A percentile compares a stretch with the other conserved stretches of the same genome.
Evolutionary conservation across 2,797 vertebrate species (phyloP).

Genomic region (Adelosebastes latens): DNA sequence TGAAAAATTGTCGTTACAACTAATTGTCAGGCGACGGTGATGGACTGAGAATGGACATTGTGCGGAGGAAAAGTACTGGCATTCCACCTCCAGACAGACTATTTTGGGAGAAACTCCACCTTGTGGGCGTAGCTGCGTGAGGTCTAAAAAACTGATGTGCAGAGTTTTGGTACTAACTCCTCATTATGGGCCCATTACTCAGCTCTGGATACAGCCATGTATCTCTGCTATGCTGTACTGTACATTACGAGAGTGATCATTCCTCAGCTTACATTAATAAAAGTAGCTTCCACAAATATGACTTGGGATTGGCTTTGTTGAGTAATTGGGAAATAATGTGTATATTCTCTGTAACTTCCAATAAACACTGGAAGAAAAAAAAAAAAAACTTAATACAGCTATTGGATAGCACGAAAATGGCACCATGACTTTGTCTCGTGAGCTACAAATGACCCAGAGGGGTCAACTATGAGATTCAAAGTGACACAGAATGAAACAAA

Average conservation of each 20-base stretch:
- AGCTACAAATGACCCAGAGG: constrained; percentile 48
- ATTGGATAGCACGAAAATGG: constrained; percentile 43
- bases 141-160: constrained; percentile 19
- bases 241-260: constrained; percentile 14
- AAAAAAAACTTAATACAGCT: constrained; percentile 4
- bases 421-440: constrained; percentile 29
- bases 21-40: neutral
- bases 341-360: constrained; percentile 12
- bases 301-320: constrained; percentile 16
- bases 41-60: constrained; percentile 1
- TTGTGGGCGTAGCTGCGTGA: constrained; percentile 24
- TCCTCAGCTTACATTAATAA: constrained; percentile 30
- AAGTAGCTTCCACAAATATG: constrained; percentile 24
- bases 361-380: neutral
- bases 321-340: constrained; percentile 22
- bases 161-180: constrained; percentile 16
- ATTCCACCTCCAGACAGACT: constrained; percentile 33
- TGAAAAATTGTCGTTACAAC: neutral
- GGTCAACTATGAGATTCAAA: constrained; percentile 40
- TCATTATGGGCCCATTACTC: constrained; percentile 38
- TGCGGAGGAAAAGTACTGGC: constrained; percentile 56
- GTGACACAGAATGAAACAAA: constrained; percentile 42
- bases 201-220: constrained; percentile 52
- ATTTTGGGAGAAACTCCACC: constrained; percentile 56
- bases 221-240: constrained; percentile 20